Base-by-base conservation (phyloP, 2,888 invertebrate genomes). In the Nemapogon koenigi region DNA sequence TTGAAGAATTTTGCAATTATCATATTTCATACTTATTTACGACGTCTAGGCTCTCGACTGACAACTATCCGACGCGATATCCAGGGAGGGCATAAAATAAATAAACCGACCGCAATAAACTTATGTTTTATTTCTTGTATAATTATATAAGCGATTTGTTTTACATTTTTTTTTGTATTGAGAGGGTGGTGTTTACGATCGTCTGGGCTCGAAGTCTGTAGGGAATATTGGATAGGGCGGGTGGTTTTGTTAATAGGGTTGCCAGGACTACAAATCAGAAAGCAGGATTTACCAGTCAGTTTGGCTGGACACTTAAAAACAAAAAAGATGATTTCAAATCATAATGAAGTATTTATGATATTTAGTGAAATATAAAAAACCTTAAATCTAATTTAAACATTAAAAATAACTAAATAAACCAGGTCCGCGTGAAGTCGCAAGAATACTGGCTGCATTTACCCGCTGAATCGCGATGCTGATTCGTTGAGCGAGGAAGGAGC, bases 1-100 rank as follows among this genome's bases (percentile, higher is more conserved):
- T 75, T 72, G 68, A 68, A 76, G 76, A 76, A 75, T 76, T 76
- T 75, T 56, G 75, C 75, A 78, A 78, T 78, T 76, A 78, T 76
- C 76, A 78, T 78, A 78, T 72, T 76, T 78, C 76, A 76, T 70
- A 68, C 61, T 61, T 71, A 68, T 78, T 78, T 78, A 78, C 75
- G 78, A 76, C 59, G 68, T 66, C 76, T 78, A 78, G 72, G 70
- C 65, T 57, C 48, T 58, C 60, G 60, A 57, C 63, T 57, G 72
- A 71, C 72, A 58, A 68, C 69, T 68, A 75, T 72, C 70, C 65
- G 46, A 58, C 53, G 57, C 62, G 63, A 63, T 65, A n/a, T n/a
- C n/a, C n/a, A n/a, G n/a, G n/a, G n/a, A n/a, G n/a, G n/a, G 59
- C 65, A 67, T 73, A 76, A 75, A 75, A 65, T 57, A 65, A 56